Evolutionary conservation across 2,888 invertebrate species (phyloP).

Genomic region (Sialis lutaria): DNA sequence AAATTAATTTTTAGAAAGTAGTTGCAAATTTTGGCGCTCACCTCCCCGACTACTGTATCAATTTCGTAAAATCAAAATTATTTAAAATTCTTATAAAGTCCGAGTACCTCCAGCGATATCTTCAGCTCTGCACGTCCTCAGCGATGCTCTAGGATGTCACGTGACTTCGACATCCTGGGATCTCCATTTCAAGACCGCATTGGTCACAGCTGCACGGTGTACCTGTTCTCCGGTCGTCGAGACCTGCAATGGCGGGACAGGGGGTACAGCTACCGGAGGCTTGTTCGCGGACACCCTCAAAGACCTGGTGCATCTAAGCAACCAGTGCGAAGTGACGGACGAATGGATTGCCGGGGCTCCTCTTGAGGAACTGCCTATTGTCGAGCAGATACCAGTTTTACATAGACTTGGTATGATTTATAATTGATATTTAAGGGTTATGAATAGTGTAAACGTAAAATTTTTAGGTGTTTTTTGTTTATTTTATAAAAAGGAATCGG

Average conservation of each 20-base stretch:
- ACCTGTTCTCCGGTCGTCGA: conserved; percentile 11
- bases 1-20: no score
- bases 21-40: no score
- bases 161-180: conserved; percentile 72
- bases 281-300: conserved; percentile 46
- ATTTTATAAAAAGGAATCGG: no score
- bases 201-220: conserved; percentile 28
- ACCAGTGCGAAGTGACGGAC: conserved; percentile 56
- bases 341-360: conserved; percentile 56
- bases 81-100: conserved; percentile 7
- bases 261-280: conserved; percentile 16
- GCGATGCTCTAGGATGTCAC: conserved; percentile 61
- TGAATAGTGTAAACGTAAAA: no score
- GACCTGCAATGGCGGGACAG: neutral
- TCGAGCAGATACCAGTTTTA: conserved; percentile 66
- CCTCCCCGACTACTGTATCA: no score
- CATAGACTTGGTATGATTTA: conserved; percentile 41
- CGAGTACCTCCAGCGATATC: conserved; percentile 45
- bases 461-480: no score
- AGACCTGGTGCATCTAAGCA: conserved; percentile 50
- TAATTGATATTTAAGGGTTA: no score
- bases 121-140: conserved; percentile 54
- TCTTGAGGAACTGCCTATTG: conserved; percentile 57
- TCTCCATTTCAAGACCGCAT: conserved; percentile 36
- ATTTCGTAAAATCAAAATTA: no score